Percentiles rank a stretch among this genome's conserved stretches.
Conservation (phyloP, 2,113 vertebrate genomes). For the Pagrus major region DNA sequence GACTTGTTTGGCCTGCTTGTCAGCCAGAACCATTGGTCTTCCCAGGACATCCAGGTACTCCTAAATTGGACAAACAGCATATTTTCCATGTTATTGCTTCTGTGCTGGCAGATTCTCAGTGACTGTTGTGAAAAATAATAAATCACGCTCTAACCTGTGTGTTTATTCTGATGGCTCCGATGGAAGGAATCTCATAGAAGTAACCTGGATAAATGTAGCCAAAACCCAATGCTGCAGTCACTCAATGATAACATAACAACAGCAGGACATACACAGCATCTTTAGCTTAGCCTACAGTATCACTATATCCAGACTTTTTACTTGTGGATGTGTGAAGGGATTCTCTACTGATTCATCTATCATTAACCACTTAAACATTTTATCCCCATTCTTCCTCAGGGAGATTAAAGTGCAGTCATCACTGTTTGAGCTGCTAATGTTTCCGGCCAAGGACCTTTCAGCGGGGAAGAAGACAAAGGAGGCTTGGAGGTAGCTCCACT, state of each 20-base stretch:
- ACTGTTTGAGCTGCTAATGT: neutral
- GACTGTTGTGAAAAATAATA: neutral
- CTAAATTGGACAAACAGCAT: constrained; percentile 74
- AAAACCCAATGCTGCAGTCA: neutral
- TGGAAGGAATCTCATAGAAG: constrained; percentile 98
- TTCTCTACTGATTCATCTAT: neutral
- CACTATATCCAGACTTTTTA: neutral
- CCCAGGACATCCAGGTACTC: constrained; percentile 97
- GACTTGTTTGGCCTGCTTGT: constrained; percentile 94
- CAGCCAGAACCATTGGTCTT: constrained; percentile 97
- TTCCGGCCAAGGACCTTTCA: constrained; percentile 7
- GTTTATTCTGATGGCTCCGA: constrained; percentile 98
- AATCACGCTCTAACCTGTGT: constrained; percentile 88
- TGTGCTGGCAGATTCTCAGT: neutral
- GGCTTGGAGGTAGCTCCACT: neutral
- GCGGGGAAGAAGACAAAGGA: neutral
- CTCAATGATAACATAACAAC: neutral
- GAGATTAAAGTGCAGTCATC: neutral
- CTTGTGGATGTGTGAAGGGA: constrained; percentile 5
- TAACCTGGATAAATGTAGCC: constrained; percentile 85
- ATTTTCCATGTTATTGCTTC: neutral
- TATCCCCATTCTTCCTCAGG: neutral
- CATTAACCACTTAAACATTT: too few species aligned
- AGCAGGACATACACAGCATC: too few species aligned
- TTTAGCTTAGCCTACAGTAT: neutral